These are phyloP conservation scores for Sebastolobus alascanus DNA, from an alignment of 2,797 vertebrate species.

Conservation along the genomic window DNA sequence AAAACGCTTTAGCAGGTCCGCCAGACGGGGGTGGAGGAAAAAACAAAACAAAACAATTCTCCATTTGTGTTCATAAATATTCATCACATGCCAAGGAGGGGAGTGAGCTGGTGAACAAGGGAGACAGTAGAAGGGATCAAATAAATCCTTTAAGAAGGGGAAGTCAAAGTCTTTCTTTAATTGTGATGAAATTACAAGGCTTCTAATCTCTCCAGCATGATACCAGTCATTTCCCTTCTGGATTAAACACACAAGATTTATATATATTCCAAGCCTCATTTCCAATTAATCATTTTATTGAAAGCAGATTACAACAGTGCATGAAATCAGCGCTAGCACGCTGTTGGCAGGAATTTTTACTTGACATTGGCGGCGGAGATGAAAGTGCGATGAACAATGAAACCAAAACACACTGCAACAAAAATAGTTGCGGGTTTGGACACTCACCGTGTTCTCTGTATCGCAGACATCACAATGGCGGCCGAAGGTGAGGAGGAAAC, in stretches of 20 bases:
- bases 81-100: conserved; percentile 69
- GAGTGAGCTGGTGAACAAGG: conserved; percentile 72
- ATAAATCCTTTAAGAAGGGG: conserved; percentile 80
- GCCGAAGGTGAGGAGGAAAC: conserved; percentile 60
- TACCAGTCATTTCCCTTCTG: conserved; percentile 81
- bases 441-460: conserved; percentile 86
- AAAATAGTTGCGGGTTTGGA: conserved; percentile 46
- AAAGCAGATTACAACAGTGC: conserved; percentile 74
- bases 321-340: conserved; percentile 55
- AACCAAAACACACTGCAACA: conserved; percentile 52
- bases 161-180: conserved; percentile 81
- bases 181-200: conserved; percentile 87
- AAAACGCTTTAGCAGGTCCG: conserved; percentile 80
- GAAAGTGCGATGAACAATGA: conserved; percentile 58
- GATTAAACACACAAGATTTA: conserved; percentile 76
- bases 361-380: conserved; percentile 64
- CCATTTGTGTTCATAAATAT: conserved; percentile 84
- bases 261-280: conserved; percentile 76
- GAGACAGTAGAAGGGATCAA: conserved; percentile 76
- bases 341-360: conserved; percentile 54
- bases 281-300: conserved; percentile 80
- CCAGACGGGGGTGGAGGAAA: conserved; percentile 61
- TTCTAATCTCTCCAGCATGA: conserved; percentile 84
- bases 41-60: conserved; percentile 79
- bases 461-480: conserved; percentile 49